Conservation (phyloP, 2,113 vertebrate species). For the Castor canadensis region DNA sequence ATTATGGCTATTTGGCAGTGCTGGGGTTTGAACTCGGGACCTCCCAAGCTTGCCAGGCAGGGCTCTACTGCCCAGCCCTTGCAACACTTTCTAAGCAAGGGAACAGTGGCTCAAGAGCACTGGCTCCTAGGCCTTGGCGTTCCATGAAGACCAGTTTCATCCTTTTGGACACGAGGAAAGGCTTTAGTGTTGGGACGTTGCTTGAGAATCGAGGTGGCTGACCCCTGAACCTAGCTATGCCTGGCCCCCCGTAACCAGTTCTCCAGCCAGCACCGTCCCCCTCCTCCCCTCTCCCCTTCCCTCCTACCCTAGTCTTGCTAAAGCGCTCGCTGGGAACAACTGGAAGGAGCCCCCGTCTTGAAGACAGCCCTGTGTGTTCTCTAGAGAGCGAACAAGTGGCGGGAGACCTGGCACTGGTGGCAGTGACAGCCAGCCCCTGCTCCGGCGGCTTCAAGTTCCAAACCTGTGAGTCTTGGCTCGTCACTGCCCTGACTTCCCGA, state of each 20-base stretch:
- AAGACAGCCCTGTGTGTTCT: not conserved
- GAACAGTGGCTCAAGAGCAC: not conserved
- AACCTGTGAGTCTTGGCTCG: constrained; percentile 25
- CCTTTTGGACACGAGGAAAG: not conserved
- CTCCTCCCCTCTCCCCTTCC: not conserved
- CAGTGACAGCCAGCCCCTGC: not conserved
- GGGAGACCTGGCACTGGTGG: not conserved
- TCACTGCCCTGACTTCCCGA: constrained; percentile 31
- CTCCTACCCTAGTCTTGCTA: not conserved
- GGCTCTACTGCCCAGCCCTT: too few species aligned
- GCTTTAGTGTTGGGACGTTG: not conserved
- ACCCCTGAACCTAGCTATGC: not conserved
- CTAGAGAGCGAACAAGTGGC: constrained; percentile 1
- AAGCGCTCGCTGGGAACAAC: not conserved
- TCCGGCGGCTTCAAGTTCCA: not conserved
- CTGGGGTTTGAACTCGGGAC: too few species aligned
- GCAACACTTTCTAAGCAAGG: not conserved
- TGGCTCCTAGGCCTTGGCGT: not conserved
- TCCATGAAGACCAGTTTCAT: not conserved
- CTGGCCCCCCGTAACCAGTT: too few species aligned
- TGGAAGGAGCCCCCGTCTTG: not conserved
- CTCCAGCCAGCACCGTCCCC: not conserved
- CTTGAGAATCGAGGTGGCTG: not conserved
- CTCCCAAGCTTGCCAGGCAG: too few species aligned
- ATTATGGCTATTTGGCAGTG: too few species aligned